Evolutionary conservation across 2,113 vertebrate genomes (phyloP), one percentile per base, ranked within the genome.

Genomic region (Mystacornis crossleyi): DNA sequence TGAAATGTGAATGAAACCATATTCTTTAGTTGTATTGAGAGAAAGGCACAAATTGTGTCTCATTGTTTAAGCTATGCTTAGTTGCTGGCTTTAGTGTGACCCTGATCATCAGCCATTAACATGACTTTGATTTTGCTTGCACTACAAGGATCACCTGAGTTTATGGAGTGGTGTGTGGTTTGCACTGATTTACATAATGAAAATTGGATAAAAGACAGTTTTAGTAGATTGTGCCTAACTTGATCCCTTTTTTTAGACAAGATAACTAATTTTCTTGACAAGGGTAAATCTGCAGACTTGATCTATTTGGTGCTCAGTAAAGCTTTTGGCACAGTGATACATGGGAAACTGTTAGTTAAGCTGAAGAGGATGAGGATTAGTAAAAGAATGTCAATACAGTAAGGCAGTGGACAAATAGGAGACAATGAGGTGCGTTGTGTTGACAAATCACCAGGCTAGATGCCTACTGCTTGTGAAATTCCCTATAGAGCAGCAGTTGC

Each of bases 351-450:
- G 40, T 81, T 92, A 69, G 74, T 85, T 92, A 92, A 92, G 13
- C 38, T 89, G 72, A 78, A 81, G 69, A 86, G 86, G 86, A 83
- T 73, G 58, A 66, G 67, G 89, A 90, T 95, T 92, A 96, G 67
- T 48, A 86, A 25, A 86, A 83, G 61, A 95, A 71, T 81, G 81
- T 88, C 79, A 92, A 65, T 90, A 91, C n/a, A 50, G 66, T 48
- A 88, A 77, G 38, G 45, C 62, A 90, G 0, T 6, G 79, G 80
- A 74, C 42, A 77, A 90, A 88, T 34, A 25, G n/a, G 26, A 90
- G 64, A 90, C 71, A 93, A 83, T 79, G 66, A 92, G 23, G 36
- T 66, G 51, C 48, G 48, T 72, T 95, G 82, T 94, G 54, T 54
- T 81, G 58, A 58, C 28, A 66, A 45, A 72, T 25, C 38, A 17